Percentiles rank a stretch among this genome's conserved stretches.
Conservation (phyloP, 2,797 vertebrate species). For the Thunnus albacares region DNA sequence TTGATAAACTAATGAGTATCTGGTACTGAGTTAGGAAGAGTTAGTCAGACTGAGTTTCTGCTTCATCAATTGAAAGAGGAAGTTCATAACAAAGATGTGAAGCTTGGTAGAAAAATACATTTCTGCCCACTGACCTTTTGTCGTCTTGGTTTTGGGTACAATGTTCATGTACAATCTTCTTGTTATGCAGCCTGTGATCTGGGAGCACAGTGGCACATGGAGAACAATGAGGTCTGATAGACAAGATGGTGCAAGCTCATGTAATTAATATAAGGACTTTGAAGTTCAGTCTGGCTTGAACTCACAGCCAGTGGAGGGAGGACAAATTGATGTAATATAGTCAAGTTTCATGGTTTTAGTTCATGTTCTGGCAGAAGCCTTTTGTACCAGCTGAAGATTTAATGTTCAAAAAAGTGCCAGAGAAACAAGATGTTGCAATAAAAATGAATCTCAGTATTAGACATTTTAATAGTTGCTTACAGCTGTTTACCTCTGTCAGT, state of each 20-base stretch:
- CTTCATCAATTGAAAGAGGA: conserved; percentile 32
- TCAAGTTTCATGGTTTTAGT: background rate
- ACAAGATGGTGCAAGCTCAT: conserved; percentile 36
- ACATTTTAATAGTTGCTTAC: background rate
- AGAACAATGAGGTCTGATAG: conserved; percentile 24
- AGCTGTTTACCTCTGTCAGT: background rate
- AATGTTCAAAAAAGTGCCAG: background rate
- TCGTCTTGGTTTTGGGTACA: conserved; percentile 7
- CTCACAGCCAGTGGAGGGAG: background rate
- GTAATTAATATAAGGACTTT: conserved; percentile 50
- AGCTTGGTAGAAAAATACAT: conserved; percentile 12
- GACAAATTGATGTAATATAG: conserved; percentile 5
- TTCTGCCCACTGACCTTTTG: conserved; percentile 6
- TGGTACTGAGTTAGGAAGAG: conserved; percentile 23
- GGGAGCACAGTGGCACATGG: conserved; percentile 16
- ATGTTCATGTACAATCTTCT: background rate
- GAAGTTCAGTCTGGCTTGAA: conserved; percentile 24
- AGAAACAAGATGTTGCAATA: background rate
- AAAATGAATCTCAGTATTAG: background rate
- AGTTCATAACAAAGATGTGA: conserved; percentile 35
- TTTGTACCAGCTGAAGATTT: background rate
- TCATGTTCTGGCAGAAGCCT: background rate
- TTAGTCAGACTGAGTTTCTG: conserved; percentile 20
- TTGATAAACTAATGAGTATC: conserved; percentile 39
- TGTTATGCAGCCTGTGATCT: conserved; percentile 20